Conservation (phyloP, 2,888 invertebrate species). For the Dorcus hopei region DNA sequence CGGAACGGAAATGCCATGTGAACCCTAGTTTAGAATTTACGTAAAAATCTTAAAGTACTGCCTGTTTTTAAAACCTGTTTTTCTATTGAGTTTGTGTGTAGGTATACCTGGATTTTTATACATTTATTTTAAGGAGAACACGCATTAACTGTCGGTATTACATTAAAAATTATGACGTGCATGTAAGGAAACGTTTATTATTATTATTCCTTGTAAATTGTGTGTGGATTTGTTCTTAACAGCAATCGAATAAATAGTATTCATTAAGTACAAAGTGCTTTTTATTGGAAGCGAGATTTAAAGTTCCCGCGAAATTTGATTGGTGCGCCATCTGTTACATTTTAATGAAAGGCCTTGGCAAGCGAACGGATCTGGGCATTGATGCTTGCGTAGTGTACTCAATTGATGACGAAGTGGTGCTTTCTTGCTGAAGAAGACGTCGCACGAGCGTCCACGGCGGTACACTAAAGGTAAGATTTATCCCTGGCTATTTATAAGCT, state of each 20-base stretch:
- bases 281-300: slow-evolving; percentile 1
- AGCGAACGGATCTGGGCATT: slow-evolving; percentile 39
- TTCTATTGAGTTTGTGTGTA: slow-evolving; percentile 9
- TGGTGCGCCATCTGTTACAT: slow-evolving; percentile 41
- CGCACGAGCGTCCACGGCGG: slow-evolving; percentile 18
- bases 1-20: slow-evolving; percentile 53
- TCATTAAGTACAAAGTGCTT: not conserved
- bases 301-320: slow-evolving; percentile 13
- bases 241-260: not conserved
- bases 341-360: slow-evolving; percentile 33
- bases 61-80: slow-evolving; percentile 8
- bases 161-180: not conserved
- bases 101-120: slow-evolving; percentile 1
- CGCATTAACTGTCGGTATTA: not conserved
- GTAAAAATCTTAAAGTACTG: slow-evolving; percentile 6
- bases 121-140: not conserved
- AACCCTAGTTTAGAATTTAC: slow-evolving; percentile 5
- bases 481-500: slow-evolving; percentile 16
- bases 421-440: slow-evolving; percentile 31
- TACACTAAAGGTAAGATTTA: slow-evolving; percentile 21
- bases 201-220: too few species aligned
- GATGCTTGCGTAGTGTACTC: slow-evolving; percentile 39
- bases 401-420: slow-evolving; percentile 43
- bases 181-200: too few species aligned
- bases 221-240: too few species aligned